Evolutionary conservation across 2,797 vertebrate species (phyloP), one percentile per base, ranked within the genome.

Genomic region (Tiaroga cobitis): DNA sequence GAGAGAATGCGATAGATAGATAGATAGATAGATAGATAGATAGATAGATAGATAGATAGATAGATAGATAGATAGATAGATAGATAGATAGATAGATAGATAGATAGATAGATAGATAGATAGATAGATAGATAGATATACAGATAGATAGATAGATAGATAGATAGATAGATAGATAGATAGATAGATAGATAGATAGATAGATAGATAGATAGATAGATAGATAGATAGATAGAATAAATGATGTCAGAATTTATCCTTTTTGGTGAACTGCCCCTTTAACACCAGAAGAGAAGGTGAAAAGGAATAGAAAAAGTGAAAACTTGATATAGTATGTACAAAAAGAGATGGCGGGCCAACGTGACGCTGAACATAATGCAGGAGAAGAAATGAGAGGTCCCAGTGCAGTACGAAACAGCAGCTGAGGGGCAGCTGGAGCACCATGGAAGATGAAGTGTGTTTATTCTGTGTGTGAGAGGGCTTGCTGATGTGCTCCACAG

Each of bases 1-100:
- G 70, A 85, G 29, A 73, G 34, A 90, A 92, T 90, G 89, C 89
- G 89, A 89, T 89, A 65, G 24, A 85, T 16, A 59, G 51, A 68
- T 3, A 13, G 24, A 81, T 37, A 34, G 10, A 32, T 13, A 46
- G 29, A 37, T 16, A 26, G 13, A 18, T 7, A 56, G 49, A 59
- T 1, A 34, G 83, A 72, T 2, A 24, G 46, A 77, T 18, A 41
- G 59, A 84, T 13, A 56, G 21, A 84, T 3, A 11, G 46, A 84
- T 21, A 41, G 37, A 85, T 7, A 43, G 56, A 51, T 32, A 51
- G 41, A 84, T 24, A 32, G 72, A 83, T 3, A 65, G 51, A 65
- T 9, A 61, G 34, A 72, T 0, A 39, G 67, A 75, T 1, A n/a
- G 49, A n/a, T 6, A n/a, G 24, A 59, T 1, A 5, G 24, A 59